Percentiles rank a stretch among this genome's conserved stretches.
Evolutionary conservation across 2,888 invertebrate species (phyloP).

Genomic region (Gymnoscelis rufifasciata): DNA sequence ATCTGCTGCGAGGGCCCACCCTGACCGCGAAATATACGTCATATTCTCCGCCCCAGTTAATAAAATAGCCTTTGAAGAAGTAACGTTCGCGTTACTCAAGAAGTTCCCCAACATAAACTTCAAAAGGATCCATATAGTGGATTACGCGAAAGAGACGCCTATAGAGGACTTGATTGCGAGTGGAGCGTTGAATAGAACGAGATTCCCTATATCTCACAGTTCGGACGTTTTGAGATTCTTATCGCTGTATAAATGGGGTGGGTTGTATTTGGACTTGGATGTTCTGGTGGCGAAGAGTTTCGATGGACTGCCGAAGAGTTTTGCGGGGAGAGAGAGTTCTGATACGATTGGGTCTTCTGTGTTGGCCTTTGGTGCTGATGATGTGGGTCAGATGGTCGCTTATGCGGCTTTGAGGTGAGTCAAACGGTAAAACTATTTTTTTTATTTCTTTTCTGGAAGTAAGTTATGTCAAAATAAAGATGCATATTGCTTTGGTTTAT

Average conservation of each 20-base stretch:
- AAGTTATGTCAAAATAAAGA: too few relatives aligned
- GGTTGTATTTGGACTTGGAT: constrained; percentile 87
- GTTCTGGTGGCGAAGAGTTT: constrained; percentile 82
- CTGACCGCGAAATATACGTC: constrained; percentile 65
- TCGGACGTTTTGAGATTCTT: constrained; percentile 83
- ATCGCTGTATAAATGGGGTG: constrained; percentile 86
- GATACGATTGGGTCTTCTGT: constrained; percentile 82
- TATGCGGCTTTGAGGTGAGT: constrained; percentile 35
- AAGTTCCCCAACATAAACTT: constrained; percentile 74
- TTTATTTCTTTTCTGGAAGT: too few relatives aligned
- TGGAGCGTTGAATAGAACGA: constrained; percentile 63
- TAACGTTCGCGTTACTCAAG: constrained; percentile 12
- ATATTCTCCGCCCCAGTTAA: constrained; percentile 32
- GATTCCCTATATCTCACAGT: constrained; percentile 80
- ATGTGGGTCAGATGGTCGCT: constrained; percentile 35
- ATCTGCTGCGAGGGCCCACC: constrained; percentile 32
- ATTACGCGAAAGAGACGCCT: constrained; percentile 77
- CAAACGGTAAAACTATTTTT: too few relatives aligned
- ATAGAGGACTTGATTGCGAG: constrained; percentile 72
- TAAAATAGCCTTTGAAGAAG: constrained; percentile 11
- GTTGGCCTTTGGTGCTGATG: constrained; percentile 73
- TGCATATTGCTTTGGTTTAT: too few relatives aligned
- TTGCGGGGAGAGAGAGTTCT: constrained; percentile 81
- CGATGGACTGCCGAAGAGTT: constrained; percentile 75
- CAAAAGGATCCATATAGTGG: constrained; percentile 68